Conservation (phyloP, 2,113 vertebrate genomes). For the Tachysurus fulvidraco region DNA sequence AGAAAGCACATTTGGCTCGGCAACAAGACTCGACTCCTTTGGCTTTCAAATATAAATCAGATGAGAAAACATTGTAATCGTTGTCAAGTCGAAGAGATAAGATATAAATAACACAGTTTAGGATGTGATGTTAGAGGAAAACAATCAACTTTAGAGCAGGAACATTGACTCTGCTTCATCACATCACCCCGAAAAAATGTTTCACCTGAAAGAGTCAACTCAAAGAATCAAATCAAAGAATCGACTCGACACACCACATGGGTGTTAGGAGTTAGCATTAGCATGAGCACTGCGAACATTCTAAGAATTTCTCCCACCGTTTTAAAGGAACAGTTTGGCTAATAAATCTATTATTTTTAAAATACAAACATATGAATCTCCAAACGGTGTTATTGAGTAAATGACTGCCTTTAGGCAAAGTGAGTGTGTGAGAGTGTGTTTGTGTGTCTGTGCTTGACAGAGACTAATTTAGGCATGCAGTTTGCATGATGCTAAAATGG, state of each 20-base stretch:
- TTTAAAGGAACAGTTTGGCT: not conserved
- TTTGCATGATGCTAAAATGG: constrained; percentile 21
- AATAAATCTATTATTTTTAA: not conserved
- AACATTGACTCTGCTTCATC: not conserved
- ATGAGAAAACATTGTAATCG: not conserved
- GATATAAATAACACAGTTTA: not conserved
- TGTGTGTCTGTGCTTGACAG: not conserved
- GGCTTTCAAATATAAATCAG: not conserved
- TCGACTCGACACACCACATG: not conserved
- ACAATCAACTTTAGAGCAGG: not conserved
- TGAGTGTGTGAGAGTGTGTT: not conserved
- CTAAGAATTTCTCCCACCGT: not conserved
- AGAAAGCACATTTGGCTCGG: not conserved
- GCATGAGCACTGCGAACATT: not conserved
- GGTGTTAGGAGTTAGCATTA: not conserved
- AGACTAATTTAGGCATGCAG: not conserved
- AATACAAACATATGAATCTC: not conserved
- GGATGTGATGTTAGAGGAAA: not conserved
- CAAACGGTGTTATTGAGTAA: not conserved
- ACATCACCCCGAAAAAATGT: not conserved
- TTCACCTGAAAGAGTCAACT: not conserved
- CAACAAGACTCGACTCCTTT: not conserved
- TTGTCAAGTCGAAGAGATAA: not conserved
- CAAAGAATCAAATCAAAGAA: not conserved
- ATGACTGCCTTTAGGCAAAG: not conserved